Evolutionary conservation across 2,113 vertebrate species (phyloP), one percentile per base, ranked within the genome.

Genomic region (Carassius gibelio): DNA sequence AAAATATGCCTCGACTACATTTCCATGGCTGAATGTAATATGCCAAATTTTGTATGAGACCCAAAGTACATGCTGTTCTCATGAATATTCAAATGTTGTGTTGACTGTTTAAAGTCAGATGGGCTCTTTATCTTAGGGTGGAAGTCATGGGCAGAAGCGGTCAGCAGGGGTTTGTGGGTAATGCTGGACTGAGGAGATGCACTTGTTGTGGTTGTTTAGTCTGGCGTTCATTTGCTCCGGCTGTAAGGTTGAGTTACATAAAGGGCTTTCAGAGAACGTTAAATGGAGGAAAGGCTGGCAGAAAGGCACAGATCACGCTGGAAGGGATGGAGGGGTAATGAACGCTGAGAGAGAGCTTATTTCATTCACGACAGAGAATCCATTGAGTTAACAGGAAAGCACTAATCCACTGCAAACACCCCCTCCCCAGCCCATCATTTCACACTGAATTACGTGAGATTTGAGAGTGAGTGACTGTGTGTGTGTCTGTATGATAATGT

Each of bases 211-310:
- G 42, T 74, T 64, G 66, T 81, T 74, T 50, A 42, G 85, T 76
- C 34, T 77, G 59, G 14, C 6, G 45, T 76, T 48, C 59, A 23
- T 38, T n/a, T 42, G 45, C 69, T 82, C 19, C 15, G 6, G 42
- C 79, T 79, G 74, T 21, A 79, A 88, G 80, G 62, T 82, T 69
- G 81, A 74, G 50, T 85, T 85, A 84, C 72, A 82, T 85, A 82
- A 85, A 82, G 64, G 10, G 81, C 80, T 85, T 75, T 64, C 17
- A n/a, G 85, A 76, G 38, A 38, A 75, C 5, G n/a, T 38, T 68
- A 68, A 69, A 86, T 85, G 68, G n/a, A 72, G 77, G 11, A 71
- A 81, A 80, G 84, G 34, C 21, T 36, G 52, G 59, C 71, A 75
- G 59, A 80, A 45, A 74, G 5, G 69, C 21, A 72, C 69, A 77